phyloP scores from a whole-genome alignment of 2,888 invertebrate genomes.

The Drosophila cracens region DNA sequence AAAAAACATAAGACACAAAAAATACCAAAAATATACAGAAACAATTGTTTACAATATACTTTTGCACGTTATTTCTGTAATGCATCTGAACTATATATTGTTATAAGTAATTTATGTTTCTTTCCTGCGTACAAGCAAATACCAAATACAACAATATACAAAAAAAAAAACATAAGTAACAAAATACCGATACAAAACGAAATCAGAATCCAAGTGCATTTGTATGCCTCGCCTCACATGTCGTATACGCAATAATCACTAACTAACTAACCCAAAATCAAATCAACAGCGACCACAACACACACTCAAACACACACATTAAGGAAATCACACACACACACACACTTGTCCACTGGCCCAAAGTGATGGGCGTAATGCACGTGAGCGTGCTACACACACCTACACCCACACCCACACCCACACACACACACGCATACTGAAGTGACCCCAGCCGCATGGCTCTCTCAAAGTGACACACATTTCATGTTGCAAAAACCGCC shows the following conservation, averaged over 20 bases:
- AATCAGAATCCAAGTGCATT: slow-evolving; percentile 79
- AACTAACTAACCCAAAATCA: slow-evolving; percentile 42
- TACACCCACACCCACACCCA: slow-evolving; percentile 12
- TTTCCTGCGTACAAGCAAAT: slow-evolving; percentile 70
- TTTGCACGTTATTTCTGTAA: slow-evolving; percentile 82
- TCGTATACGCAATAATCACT: slow-evolving; percentile 73
- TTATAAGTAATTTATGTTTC: slow-evolving; percentile 80
- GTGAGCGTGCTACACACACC: slow-evolving; percentile 36
- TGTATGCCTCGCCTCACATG: slow-evolving; percentile 64
- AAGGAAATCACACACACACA: slow-evolving; percentile 17
- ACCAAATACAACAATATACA: slow-evolving; percentile 40
- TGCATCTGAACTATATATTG: slow-evolving; percentile 81
- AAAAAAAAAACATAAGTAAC: slow-evolving; percentile 31
- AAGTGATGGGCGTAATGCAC: slow-evolving; percentile 46
- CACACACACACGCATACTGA: slow-evolving; percentile 17
- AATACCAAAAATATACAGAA: slow-evolving; percentile 48
- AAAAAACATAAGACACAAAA: slow-evolving; percentile 33
- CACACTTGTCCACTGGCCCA: slow-evolving; percentile 18
- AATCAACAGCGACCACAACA: slow-evolving; percentile 36
- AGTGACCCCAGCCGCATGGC: slow-evolving; percentile 38
- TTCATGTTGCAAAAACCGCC: slow-evolving; percentile 36
- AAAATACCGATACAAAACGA: slow-evolving; percentile 57
- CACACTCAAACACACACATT: slow-evolving; percentile 1
- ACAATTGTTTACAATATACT: slow-evolving; percentile 79
- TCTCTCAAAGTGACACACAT: slow-evolving; percentile 50